Percentiles rank a stretch among this genome's conserved stretches.
phyloP scores from a whole-genome alignment of 2,888 invertebrate species.

The Shargacucullia verbasci region DNA sequence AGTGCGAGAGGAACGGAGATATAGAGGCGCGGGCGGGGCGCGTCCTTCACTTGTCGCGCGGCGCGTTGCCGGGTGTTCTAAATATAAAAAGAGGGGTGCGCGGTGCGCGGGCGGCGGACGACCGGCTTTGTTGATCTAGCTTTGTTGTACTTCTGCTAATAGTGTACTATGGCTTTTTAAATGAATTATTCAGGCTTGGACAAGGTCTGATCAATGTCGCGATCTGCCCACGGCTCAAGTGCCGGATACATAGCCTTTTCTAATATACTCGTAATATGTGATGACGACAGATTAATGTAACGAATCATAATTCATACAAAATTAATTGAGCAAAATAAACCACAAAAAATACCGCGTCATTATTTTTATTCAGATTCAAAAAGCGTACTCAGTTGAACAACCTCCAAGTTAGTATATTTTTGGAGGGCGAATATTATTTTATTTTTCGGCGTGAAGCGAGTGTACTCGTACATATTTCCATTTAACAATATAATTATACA shows the following conservation, averaged over 20 bases:
- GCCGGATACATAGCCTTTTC: conserved; percentile 23
- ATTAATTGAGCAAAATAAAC: not conserved
- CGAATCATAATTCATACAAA: conserved; percentile 7
- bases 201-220: conserved; percentile 35
- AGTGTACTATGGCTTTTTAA: conserved; percentile 28
- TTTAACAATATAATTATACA: conserved; percentile 36
- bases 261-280: conserved; percentile 2
- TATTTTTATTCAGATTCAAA: conserved; percentile 18
- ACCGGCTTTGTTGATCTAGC: conserved; percentile 65
- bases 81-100: conserved; percentile 62
- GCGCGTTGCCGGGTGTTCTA: conserved; percentile 70
- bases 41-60: conserved; percentile 85
- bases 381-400: conserved; percentile 46
- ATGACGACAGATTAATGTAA: conserved; percentile 3
- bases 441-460: conserved; percentile 46
- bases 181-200: conserved; percentile 27
- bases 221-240: conserved; percentile 3
- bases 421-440: conserved; percentile 41
- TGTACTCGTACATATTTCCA: conserved; percentile 25
- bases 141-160: conserved; percentile 59
- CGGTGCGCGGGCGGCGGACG: conserved; percentile 53
- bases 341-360: conserved; percentile 16
- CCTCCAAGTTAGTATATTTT: conserved; percentile 41
- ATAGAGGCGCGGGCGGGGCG: conserved; percentile 62
- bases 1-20: conserved; percentile 61